A percentile compares a stretch with the other conserved stretches of the same genome.
Evolutionary conservation across 2,888 invertebrate species (phyloP).

Genomic region (Bedellia somnulentella): DNA sequence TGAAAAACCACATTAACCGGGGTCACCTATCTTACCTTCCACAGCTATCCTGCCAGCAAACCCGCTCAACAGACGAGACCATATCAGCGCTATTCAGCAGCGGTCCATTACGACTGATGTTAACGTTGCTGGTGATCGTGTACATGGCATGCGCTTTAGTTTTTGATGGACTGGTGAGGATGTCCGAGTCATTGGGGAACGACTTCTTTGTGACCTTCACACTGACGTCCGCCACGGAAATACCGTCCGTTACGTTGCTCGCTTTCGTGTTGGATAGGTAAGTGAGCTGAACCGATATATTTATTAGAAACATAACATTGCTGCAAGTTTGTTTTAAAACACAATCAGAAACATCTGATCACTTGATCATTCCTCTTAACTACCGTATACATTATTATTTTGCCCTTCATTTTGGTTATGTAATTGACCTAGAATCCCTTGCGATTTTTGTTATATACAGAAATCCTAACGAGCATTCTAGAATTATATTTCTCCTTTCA

Average conservation of each 20-base stretch:
- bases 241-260: slow-evolving; percentile 39
- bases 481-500: no score
- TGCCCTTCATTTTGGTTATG: no score
- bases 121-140: slow-evolving; percentile 29
- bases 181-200: slow-evolving; percentile 42
- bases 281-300: no score
- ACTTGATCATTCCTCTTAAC: no score
- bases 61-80: slow-evolving; percentile 26
- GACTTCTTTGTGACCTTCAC: slow-evolving; percentile 52
- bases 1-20: no score
- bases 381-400: no score
- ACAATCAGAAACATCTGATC: no score
- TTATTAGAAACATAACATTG: no score
- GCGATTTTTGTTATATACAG: no score
- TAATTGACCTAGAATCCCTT: no score
- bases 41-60: slow-evolving; percentile 34
- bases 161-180: slow-evolving; percentile 46
- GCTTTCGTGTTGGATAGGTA: slow-evolving; percentile 39
- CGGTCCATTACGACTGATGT: slow-evolving; percentile 25
- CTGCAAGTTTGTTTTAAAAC: no score
- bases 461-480: no score
- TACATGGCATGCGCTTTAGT: slow-evolving; percentile 42
- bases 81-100: slow-evolving; percentile 24
- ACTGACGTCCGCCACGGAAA: slow-evolving; percentile 43
- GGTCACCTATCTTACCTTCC: slow-evolving; percentile 4